phyloP scores from a whole-genome alignment of 2,113 vertebrate species.

The Hirundichthys speculiger region DNA sequence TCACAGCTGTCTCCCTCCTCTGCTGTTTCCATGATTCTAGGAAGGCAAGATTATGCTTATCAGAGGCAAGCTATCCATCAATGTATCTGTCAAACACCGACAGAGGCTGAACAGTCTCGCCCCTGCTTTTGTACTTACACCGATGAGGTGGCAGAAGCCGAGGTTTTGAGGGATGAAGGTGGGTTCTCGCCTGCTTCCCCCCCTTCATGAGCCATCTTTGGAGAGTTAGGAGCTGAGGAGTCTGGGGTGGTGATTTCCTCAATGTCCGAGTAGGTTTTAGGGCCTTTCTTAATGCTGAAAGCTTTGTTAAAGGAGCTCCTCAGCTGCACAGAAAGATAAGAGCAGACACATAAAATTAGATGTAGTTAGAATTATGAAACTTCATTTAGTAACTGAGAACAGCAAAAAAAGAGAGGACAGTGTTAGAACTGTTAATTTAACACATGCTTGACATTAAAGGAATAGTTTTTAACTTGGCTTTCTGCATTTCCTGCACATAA shows the following conservation, averaged over 20 bases:
- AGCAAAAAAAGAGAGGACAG: neutral
- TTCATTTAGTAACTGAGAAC: neutral
- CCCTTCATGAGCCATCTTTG: conserved; percentile 86
- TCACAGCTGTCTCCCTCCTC: conserved; percentile 86
- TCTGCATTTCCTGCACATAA: neutral
- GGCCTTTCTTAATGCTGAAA: conserved; percentile 96
- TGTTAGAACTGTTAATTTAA: conserved; percentile 32
- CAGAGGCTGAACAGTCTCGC: neutral
- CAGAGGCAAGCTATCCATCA: too few relatives aligned
- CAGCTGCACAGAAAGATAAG: conserved; percentile 83
- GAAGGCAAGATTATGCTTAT: neutral
- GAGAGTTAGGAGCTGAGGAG: conserved; percentile 93
- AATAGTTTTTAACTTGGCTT: conserved; percentile 30
- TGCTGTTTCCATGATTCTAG: conserved; percentile 84
- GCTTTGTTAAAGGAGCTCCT: conserved; percentile 98
- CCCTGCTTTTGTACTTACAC: conserved; percentile 70
- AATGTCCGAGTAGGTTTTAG: conserved; percentile 95
- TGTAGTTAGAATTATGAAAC: neutral
- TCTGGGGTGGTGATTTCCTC: conserved; percentile 95
- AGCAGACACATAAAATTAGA: neutral
- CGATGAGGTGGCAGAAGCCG: conserved; percentile 82
- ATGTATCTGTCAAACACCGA: too few relatives aligned
- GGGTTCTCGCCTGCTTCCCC: conserved; percentile 73
- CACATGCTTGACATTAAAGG: conserved; percentile 34
- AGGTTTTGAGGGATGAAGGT: conserved; percentile 82